A percentile compares a stretch with the other conserved stretches of the same genome.
Evolutionary conservation across 2,113 vertebrate species (phyloP).

Genomic region (Corythornis cristatus): DNA sequence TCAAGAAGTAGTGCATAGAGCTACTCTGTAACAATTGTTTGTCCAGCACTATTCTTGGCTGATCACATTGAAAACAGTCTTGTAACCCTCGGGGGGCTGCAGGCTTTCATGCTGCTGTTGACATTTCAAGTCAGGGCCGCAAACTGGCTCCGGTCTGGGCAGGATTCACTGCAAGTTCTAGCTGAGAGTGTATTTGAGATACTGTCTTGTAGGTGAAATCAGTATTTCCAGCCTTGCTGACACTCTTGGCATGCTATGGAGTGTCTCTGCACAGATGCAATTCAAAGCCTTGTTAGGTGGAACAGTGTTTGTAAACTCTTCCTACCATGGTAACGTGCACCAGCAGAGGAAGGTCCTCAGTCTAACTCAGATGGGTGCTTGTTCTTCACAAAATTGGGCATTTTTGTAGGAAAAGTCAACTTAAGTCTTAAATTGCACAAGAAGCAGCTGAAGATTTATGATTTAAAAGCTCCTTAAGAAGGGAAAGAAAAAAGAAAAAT

Average conservation of each 20-base stretch:
- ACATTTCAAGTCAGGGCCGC: conserved; percentile 42
- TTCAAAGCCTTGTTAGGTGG: conserved; percentile 41
- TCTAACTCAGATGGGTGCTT: neutral
- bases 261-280: neutral
- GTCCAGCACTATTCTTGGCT: neutral
- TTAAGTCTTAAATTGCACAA: conserved; percentile 28
- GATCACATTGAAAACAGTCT: neutral
- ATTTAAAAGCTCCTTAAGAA: conserved; percentile 50
- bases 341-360: neutral
- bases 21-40: neutral
- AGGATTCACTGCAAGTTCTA: neutral
- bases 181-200: conserved; percentile 24
- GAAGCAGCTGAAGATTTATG: conserved; percentile 48
- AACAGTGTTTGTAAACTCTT: conserved; percentile 56
- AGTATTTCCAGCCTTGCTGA: conserved; percentile 43
- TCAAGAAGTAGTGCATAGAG: neutral
- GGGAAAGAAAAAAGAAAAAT: neutral
- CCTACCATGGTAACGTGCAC: conserved; percentile 30
- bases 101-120: conserved; percentile 4
- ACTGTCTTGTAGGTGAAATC: conserved; percentile 55
- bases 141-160: conserved; percentile 19
- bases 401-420: conserved; percentile 33
- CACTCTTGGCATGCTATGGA: neutral
- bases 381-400: neutral
- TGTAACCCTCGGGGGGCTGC: neutral